These are phyloP conservation scores for Phyllotreta cruciferae DNA, from an alignment of 2,888 invertebrate genomes.

Conservation along the genomic window DNA sequence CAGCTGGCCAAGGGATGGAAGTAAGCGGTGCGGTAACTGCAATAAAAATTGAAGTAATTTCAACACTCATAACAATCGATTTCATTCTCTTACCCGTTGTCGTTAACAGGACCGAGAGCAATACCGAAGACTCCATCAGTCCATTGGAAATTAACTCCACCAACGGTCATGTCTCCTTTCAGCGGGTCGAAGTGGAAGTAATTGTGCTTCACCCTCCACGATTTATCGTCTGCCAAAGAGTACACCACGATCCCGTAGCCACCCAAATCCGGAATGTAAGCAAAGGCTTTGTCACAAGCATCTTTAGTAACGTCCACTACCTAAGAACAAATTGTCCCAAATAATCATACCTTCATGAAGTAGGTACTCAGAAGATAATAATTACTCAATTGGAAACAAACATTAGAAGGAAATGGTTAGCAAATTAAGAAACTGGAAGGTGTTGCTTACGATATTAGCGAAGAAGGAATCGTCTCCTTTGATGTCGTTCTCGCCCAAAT, in stretches of 20 bases:
- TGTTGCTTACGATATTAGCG: constrained; percentile 75
- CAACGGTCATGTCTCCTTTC: constrained; percentile 77
- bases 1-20: constrained; percentile 85
- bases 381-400: neutral
- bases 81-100: constrained; percentile 45
- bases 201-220: constrained; percentile 82
- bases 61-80: too few relatives aligned
- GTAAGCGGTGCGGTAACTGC: constrained; percentile 73
- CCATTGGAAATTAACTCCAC: constrained; percentile 85
- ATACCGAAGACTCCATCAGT: constrained; percentile 82
- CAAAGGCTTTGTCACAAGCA: constrained; percentile 77
- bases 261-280: constrained; percentile 80
- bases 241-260: constrained; percentile 81
- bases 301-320: constrained; percentile 73
- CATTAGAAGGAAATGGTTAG: too few relatives aligned
- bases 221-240: constrained; percentile 74
- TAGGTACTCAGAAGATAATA: neutral
- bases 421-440: neutral
- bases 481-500: constrained; percentile 75
- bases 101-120: constrained; percentile 64
- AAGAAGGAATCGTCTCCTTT: constrained; percentile 80
- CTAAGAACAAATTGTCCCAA: constrained; percentile 57
- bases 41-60: neutral
- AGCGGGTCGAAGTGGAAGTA: constrained; percentile 86
- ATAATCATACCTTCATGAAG: neutral